A percentile compares a stretch with the other conserved stretches of the same genome.
phyloP scores from a whole-genome alignment of 2,113 vertebrate genomes.

The Daboia siamensis region DNA sequence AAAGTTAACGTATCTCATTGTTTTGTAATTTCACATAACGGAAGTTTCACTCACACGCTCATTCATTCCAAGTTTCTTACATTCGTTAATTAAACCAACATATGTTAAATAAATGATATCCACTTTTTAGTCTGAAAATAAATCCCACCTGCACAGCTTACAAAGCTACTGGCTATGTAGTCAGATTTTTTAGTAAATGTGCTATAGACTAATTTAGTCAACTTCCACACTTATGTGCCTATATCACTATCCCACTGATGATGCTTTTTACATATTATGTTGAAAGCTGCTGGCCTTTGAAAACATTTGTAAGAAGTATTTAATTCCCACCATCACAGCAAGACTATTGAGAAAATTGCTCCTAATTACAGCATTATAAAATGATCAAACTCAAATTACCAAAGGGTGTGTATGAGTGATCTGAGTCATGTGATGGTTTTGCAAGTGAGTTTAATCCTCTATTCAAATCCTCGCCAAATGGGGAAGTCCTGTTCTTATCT shows the following conservation, averaged over 20 bases:
- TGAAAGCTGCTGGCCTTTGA: background rate
- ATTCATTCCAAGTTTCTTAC: background rate
- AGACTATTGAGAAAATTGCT: constrained; percentile 8
- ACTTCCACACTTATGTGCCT: background rate
- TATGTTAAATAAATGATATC: background rate
- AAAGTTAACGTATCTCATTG: background rate
- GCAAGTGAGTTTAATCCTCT: background rate
- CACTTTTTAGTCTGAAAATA: constrained; percentile 15
- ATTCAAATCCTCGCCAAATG: background rate
- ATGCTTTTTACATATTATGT: constrained; percentile 6
- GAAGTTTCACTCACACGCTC: rapidly evolving
- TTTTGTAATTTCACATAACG: background rate
- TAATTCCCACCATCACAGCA: constrained; percentile 23
- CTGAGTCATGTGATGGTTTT: background rate
- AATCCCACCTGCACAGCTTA: background rate
- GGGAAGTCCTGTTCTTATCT: background rate
- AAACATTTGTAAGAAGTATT: constrained; percentile 13
- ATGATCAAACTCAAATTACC: background rate
- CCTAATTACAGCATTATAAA: background rate
- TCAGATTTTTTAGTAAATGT: background rate
- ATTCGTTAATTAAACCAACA: background rate
- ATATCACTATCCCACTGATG: background rate
- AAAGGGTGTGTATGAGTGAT: background rate
- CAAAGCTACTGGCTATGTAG: constrained; percentile 6
- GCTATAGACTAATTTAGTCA: constrained; percentile 14